Evolutionary conservation across 1,140 invertebrate genomes (phyloP).

Genomic region (Aleiodes sp.): DNA sequence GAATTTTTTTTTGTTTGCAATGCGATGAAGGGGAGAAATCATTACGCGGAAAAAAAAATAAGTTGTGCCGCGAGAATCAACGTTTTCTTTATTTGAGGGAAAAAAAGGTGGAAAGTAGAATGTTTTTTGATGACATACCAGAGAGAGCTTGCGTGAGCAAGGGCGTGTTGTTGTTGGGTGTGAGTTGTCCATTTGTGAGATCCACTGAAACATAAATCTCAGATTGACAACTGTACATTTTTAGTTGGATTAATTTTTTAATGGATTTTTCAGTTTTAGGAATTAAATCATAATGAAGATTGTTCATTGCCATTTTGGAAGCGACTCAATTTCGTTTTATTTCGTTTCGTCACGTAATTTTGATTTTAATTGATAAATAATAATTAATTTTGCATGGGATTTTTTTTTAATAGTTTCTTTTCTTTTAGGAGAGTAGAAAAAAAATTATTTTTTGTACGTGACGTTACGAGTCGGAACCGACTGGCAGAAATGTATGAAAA

Average conservation of each 20-base stretch:
- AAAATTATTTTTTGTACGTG: background rate
- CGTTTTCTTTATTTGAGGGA: background rate
- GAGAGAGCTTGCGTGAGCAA: conserved; percentile 92
- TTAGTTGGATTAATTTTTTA: background rate
- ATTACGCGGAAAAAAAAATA: conserved; percentile 8
- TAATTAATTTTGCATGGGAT: no score
- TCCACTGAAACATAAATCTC: conserved; percentile 83
- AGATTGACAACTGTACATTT: conserved; percentile 56
- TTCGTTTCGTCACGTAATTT: conserved; percentile 9
- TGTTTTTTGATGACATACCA: conserved; percentile 72
- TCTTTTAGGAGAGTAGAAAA: no score
- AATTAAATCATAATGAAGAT: background rate
- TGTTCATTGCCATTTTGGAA: conserved; percentile 3
- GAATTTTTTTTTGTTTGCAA: background rate
- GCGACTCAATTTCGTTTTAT: conserved; percentile 8
- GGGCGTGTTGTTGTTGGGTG: conserved; percentile 93
- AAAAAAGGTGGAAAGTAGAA: conserved; percentile 42
- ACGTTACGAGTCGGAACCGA: conserved; percentile 15
- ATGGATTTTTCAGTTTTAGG: background rate
- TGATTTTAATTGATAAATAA: no score
- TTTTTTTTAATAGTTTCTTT: no score
- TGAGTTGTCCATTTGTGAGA: conserved; percentile 92
- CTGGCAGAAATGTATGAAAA: conserved; percentile 55
- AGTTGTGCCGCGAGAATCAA: background rate
- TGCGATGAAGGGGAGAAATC: background rate